Evolutionary conservation across 2,797 vertebrate species (phyloP).

Genomic region (Arrhamphus sclerolepis): DNA sequence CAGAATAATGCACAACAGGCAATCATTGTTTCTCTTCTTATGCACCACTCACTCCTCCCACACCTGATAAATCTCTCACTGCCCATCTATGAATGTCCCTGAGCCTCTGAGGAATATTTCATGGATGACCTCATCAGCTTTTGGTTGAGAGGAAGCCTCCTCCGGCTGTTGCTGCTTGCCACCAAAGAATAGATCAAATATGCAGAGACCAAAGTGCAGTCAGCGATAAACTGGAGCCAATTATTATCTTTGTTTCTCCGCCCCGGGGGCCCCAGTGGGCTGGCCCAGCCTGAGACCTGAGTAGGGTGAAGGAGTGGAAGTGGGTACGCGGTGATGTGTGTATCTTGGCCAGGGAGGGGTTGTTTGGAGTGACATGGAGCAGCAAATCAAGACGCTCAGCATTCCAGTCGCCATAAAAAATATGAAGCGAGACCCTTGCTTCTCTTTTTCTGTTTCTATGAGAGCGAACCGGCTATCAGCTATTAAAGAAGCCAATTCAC

Average conservation of each 20-base stretch:
- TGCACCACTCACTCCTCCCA: constrained; percentile 3
- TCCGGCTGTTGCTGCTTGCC: constrained; percentile 37
- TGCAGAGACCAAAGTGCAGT: constrained; percentile 40
- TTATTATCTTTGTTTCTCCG: constrained; percentile 61
- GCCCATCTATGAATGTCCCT: constrained; percentile 21
- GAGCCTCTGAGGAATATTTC: constrained; percentile 33
- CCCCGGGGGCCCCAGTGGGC: constrained; percentile 33
- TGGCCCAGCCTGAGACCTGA: constrained; percentile 11
- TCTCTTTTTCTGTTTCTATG: constrained; percentile 37
- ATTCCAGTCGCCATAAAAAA: constrained; percentile 51
- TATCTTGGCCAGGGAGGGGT: background rate
- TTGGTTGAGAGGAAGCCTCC: constrained; percentile 30
- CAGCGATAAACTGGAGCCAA: constrained; percentile 64
- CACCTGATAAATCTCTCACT: constrained; percentile 44
- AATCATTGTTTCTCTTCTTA: constrained; percentile 6
- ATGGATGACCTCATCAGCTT: constrained; percentile 54
- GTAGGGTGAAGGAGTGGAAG: constrained; percentile 15
- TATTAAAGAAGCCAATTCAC: constrained; percentile 49
- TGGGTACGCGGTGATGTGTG: constrained; percentile 5
- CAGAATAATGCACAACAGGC: background rate
- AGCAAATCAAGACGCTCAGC: constrained; percentile 25
- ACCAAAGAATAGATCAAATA: constrained; percentile 48
- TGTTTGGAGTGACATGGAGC: constrained; percentile 3
- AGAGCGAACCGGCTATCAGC: constrained; percentile 46
- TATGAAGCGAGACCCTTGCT: constrained; percentile 27